Base-by-base conservation (phyloP, 2,113 vertebrate species). In the Passer domesticus region DNA sequence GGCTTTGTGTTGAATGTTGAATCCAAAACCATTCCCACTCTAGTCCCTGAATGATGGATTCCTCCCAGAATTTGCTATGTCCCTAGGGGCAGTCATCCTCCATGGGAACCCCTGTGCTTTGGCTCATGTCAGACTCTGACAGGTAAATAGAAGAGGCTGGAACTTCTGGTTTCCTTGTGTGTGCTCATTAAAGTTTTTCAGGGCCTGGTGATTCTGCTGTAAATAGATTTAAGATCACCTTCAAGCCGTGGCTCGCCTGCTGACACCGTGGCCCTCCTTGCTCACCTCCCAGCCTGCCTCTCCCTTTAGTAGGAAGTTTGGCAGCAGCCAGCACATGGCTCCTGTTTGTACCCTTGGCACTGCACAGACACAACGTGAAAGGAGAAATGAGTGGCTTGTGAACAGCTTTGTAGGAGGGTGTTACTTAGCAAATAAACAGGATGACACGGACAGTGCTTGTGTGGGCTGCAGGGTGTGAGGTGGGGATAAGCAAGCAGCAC, bases 371-470 rank as follows among this genome's bases (percentile, higher is more conserved):
- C 69, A 31, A 3, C 0, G 5, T 64, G 91, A n/a, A 93, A 87
- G 83, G 69, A 93, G 80, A 81, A 81, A 2, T 8, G 86, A 89
- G 92, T 41, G 0, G 16, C 66, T 89, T 83, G 91, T 33, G 68
- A 95, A 9, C 43, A 90, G 90, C 79, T 70, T 63, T 66, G 94
- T 93, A 8, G 94, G 94, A 94, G 88, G 92, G 94, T 94, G 96
- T 93, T 89, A 81, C 46, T 63, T 74, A 77, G 95, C 88, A 93
- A 80, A 80, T 33, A 44, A 73, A 46, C 86, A 87, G 73, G 83
- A 68, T 84, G 86, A 60, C 86, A 95, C 0, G 43, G 95, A 84
- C 92, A 78, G 83, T 43, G 90, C 80, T 52, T 56, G 69, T 17
- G 95, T 95, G 80, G 95, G 95, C 88, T 93, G 88, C 39, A 33